Evolutionary conservation across 2,113 vertebrate genomes (phyloP).

Genomic region (Prionailurus viverrinus): DNA sequence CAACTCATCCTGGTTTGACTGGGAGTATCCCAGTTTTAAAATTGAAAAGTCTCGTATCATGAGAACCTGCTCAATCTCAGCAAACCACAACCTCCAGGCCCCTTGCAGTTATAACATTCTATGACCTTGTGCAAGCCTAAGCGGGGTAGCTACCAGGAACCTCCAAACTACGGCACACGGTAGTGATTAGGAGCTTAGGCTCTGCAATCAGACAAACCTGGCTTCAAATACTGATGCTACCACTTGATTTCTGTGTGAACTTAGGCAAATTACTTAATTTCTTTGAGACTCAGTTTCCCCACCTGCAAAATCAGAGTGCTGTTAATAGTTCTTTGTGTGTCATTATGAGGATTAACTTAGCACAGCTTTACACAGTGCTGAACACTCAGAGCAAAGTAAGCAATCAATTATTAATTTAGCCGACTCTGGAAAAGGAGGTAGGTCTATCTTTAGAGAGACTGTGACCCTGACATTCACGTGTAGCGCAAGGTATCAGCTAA

Average conservation of each 20-base stretch:
- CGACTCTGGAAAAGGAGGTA: neutral
- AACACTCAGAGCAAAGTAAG: neutral
- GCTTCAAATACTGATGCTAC: neutral
- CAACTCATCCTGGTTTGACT: neutral
- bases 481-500: neutral
- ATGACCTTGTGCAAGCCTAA: neutral
- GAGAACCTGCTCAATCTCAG: neutral
- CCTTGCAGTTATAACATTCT: neutral
- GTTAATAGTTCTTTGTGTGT: neutral
- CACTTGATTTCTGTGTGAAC: neutral
- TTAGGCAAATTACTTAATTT: constrained; percentile 23
- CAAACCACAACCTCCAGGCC: neutral
- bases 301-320: neutral
- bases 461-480: neutral
- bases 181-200: neutral
- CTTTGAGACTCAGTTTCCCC: constrained; percentile 4
- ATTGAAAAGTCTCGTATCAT: neutral
- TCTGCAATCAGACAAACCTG: neutral
- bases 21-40: neutral
- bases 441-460: neutral
- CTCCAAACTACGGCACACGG: neutral
- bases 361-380: neutral
- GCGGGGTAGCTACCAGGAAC: neutral
- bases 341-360: neutral
- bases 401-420: neutral